Evolutionary conservation across 2,888 invertebrate species (phyloP).

Genomic region (Drosophila demipolita): DNA sequence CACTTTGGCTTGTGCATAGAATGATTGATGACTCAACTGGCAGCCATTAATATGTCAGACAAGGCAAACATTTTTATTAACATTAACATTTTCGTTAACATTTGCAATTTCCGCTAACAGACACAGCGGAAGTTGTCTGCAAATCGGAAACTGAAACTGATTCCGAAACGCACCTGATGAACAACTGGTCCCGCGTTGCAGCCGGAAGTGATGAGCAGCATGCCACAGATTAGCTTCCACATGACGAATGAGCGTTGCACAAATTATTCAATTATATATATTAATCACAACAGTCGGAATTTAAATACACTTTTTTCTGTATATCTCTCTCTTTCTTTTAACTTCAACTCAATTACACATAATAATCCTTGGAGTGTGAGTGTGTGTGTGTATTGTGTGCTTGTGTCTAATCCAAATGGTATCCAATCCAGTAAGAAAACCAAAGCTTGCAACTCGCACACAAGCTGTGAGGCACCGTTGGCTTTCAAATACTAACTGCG

Average conservation of each 20-base stretch:
- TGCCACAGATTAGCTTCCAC: conserved; percentile 79
- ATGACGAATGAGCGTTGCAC: conserved; percentile 51
- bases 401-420: conserved; percentile 42
- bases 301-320: conserved; percentile 9
- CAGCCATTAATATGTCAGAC: conserved; percentile 57
- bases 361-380: conserved; percentile 63
- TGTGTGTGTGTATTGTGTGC: conserved; percentile 16
- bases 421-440: conserved; percentile 52
- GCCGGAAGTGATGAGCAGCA: conserved; percentile 75
- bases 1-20: conserved; percentile 11
- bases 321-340: not conserved
- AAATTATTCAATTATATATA: conserved; percentile 44
- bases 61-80: conserved; percentile 62
- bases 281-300: conserved; percentile 21
- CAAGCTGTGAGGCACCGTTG: conserved; percentile 85
- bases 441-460: conserved; percentile 84
- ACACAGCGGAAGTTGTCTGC: conserved; percentile 63
- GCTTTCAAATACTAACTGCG: conserved; percentile 85
- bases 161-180: conserved; percentile 79
- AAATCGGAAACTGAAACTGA: conserved; percentile 22
- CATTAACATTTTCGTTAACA: conserved; percentile 58
- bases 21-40: conserved; percentile 36
- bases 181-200: conserved; percentile 82
- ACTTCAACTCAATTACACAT: conserved; percentile 54
- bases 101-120: conserved; percentile 66